Conservation (phyloP, 2,113 vertebrate species). For the Echinops telfairi region DNA sequence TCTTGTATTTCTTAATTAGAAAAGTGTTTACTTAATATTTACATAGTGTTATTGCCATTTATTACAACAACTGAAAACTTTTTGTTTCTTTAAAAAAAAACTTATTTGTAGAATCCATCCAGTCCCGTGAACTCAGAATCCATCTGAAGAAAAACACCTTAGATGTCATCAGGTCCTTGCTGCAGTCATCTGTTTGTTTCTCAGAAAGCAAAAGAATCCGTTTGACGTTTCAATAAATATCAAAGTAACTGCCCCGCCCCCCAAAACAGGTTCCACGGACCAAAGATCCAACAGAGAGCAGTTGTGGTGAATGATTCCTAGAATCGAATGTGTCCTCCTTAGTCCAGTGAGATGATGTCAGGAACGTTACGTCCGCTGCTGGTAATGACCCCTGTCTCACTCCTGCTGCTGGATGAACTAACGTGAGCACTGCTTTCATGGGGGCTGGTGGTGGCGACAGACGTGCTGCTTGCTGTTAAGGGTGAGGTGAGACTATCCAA, state of each 20-base stretch:
- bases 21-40: slow-evolving; percentile 81
- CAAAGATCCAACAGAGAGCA: slow-evolving; percentile 67
- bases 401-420: slow-evolving; percentile 89
- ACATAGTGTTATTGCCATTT: slow-evolving; percentile 88
- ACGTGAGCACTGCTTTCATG: slow-evolving; percentile 86
- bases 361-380: slow-evolving; percentile 89
- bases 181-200: slow-evolving; percentile 57
- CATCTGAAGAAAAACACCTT: slow-evolving; percentile 58
- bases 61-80: slow-evolving; percentile 80
- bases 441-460: slow-evolving; percentile 91
- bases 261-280: slow-evolving; percentile 65
- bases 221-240: slow-evolving; percentile 86
- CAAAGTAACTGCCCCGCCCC: slow-evolving; percentile 64
- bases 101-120: slow-evolving; percentile 68
- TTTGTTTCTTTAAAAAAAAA: neutral
- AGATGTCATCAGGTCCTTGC: slow-evolving; percentile 66
- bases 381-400: slow-evolving; percentile 90
- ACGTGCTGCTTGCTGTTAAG: slow-evolving; percentile 91
- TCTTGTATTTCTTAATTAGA: slow-evolving; percentile 70
- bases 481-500: slow-evolving; percentile 95
- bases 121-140: slow-evolving; percentile 71
- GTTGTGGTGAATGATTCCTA: slow-evolving; percentile 68
- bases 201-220: slow-evolving; percentile 78
- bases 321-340: slow-evolving; percentile 75
- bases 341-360: slow-evolving; percentile 97